phyloP scores from a whole-genome alignment of 1,140 invertebrate genomes.

The Calephelis nemesis region DNA sequence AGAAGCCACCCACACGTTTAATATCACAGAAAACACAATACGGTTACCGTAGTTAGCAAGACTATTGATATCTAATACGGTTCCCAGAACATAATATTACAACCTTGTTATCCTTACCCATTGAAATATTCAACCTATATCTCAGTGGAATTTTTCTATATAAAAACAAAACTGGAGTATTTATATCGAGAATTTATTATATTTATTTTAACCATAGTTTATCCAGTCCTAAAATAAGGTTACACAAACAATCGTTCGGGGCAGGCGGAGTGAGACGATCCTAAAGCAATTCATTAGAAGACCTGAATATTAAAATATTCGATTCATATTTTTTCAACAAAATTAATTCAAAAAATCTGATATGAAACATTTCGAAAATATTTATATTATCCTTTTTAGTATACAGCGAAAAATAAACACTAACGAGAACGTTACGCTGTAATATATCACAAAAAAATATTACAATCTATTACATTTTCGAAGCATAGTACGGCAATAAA shows the following conservation, averaged over 20 bases:
- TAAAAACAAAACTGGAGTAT: neutral
- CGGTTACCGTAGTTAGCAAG: neutral
- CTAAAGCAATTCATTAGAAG: too few species aligned
- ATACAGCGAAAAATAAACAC: too few species aligned
- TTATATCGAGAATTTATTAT: conserved; percentile 13
- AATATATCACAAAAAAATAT: too few species aligned
- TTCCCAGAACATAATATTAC: neutral
- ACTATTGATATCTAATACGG: conserved; percentile 3
- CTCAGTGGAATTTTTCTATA: too few species aligned
- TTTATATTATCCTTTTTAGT: too few species aligned
- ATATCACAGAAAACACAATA: conserved; percentile 13
- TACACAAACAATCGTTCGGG: neutral
- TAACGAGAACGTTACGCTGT: too few species aligned
- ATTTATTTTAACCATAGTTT: neutral
- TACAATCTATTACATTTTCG: too few species aligned
- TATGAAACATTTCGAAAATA: too few species aligned
- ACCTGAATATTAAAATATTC: too few species aligned
- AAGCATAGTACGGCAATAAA: too few species aligned
- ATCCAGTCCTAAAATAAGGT: neutral
- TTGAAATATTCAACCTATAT: too few species aligned
- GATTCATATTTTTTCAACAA: neutral
- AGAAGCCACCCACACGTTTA: neutral
- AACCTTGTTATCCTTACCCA: neutral
- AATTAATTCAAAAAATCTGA: neutral
- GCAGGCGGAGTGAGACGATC: too few species aligned